Percentiles rank a stretch among this genome's conserved stretches.
phyloP scores from a whole-genome alignment of 2,888 invertebrate species.

The Pristionchus japonicus region DNA sequence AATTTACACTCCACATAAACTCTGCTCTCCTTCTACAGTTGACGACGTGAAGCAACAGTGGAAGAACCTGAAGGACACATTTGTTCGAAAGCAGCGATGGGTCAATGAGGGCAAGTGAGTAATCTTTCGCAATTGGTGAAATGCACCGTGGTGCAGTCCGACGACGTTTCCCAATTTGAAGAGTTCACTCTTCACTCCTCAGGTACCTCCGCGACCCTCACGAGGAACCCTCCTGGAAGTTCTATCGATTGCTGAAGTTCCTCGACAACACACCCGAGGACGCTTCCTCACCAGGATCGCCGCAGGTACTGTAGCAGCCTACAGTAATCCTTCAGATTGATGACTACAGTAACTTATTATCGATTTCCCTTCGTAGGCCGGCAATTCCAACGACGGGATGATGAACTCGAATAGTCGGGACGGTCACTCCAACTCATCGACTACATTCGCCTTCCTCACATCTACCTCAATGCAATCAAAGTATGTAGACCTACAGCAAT shows the following conservation, averaged over 20 bases:
- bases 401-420: constrained; percentile 12
- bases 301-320: not conserved
- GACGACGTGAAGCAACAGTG: constrained; percentile 64
- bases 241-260: constrained; percentile 60
- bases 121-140: not conserved
- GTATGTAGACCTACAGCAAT: constrained; percentile 11
- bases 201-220: constrained; percentile 58
- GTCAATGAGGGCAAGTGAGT: constrained; percentile 61
- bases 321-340: not conserved
- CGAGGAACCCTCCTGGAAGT: constrained; percentile 67
- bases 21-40: constrained; percentile 47
- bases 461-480: constrained; percentile 24
- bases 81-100: constrained; percentile 62
- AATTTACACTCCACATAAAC: not conserved
- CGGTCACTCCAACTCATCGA: constrained; percentile 14
- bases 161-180: not conserved
- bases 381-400: constrained; percentile 46
- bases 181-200: not conserved
- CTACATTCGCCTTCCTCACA: not conserved
- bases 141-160: not conserved
- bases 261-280: constrained; percentile 52
- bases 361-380: constrained; percentile 13
- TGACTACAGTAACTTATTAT: not conserved
- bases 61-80: constrained; percentile 67
- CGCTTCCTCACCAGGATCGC: constrained; percentile 19